These are phyloP conservation scores for Lasioglossum malachurum DNA, from an alignment of 2,888 invertebrate genomes.

Conservation along the genomic window DNA sequence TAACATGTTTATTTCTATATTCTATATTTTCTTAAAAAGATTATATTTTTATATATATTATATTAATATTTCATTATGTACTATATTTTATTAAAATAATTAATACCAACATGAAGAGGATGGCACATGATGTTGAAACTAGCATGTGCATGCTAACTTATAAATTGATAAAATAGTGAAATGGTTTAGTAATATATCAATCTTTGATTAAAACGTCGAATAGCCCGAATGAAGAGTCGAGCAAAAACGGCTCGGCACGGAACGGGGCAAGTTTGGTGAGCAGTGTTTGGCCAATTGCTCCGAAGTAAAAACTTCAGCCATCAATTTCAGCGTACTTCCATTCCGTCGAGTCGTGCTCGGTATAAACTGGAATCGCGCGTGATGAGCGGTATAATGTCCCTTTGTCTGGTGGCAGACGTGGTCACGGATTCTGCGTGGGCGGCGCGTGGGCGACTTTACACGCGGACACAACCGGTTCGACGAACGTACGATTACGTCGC, in stretches of 20 bases:
- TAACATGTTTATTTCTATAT: too few species aligned
- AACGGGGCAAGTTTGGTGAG: too few species aligned
- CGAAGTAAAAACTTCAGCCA: background rate
- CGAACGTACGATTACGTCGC: slow-evolving; percentile 67
- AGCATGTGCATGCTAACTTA: too few species aligned
- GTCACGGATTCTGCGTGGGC: slow-evolving; percentile 51
- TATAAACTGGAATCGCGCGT: slow-evolving; percentile 34
- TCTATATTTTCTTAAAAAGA: too few species aligned
- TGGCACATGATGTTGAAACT: too few species aligned
- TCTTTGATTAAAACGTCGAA: background rate
- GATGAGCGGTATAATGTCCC: slow-evolving; percentile 32
- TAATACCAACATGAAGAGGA: too few species aligned
- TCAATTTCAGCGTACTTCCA: background rate
- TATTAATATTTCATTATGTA: too few species aligned
- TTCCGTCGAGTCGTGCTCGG: slow-evolving; percentile 13
- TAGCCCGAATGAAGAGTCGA: background rate
- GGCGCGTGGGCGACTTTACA: slow-evolving; percentile 56
- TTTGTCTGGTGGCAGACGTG: slow-evolving; percentile 32
- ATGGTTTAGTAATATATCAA: background rate
- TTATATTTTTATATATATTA: too few species aligned
- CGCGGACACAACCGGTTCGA: slow-evolving; percentile 55
- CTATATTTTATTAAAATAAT: too few species aligned
- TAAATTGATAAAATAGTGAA: background rate
- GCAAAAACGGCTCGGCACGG: background rate
- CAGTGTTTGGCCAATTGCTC: background rate